Percentiles rank a stretch among this genome's conserved stretches.
These are phyloP conservation scores for Mycalesis mineus DNA, from an alignment of 2,888 invertebrate genomes.

Conservation along the genomic window DNA sequence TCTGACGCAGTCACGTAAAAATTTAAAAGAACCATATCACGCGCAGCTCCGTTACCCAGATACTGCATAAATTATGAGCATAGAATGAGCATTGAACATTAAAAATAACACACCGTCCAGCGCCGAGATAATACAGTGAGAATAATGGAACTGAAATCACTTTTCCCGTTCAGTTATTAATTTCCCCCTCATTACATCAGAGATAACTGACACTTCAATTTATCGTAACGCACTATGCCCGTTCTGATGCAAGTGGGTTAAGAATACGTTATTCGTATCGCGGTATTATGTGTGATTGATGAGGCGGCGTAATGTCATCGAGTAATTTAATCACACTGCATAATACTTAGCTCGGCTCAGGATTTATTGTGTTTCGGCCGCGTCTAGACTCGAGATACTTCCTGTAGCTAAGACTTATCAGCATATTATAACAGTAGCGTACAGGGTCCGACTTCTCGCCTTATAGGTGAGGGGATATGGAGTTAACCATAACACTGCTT, in stretches of 20 bases:
- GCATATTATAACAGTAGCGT: too few relatives aligned
- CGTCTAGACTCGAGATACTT: too few relatives aligned
- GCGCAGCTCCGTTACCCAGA: too few relatives aligned
- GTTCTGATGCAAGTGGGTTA: slow-evolving; percentile 47
- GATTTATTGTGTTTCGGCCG: too few relatives aligned
- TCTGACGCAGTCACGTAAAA: too few relatives aligned
- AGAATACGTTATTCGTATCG: slow-evolving; percentile 52
- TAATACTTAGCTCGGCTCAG: too few relatives aligned
- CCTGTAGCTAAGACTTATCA: too few relatives aligned
- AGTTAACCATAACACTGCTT: too few relatives aligned
- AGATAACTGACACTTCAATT: slow-evolving; percentile 61
- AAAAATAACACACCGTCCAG: background rate
- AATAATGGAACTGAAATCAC: slow-evolving; percentile 32
- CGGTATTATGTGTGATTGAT: slow-evolving; percentile 53
- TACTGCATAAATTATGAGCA: background rate
- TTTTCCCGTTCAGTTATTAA: slow-evolving; percentile 41
- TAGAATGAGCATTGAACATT: background rate
- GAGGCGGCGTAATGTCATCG: slow-evolving; percentile 49
- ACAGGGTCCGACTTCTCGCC: too few relatives aligned
- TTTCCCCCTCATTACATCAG: slow-evolving; percentile 45
- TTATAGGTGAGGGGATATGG: too few relatives aligned
- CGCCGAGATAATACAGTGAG: slow-evolving; percentile 5
- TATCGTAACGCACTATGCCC: slow-evolving; percentile 42
- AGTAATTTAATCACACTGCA: slow-evolving; percentile 46
- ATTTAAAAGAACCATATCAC: too few relatives aligned